These are phyloP conservation scores for Eutrigla gurnardus DNA, from an alignment of 2,797 vertebrate genomes.

Conservation along the genomic window DNA sequence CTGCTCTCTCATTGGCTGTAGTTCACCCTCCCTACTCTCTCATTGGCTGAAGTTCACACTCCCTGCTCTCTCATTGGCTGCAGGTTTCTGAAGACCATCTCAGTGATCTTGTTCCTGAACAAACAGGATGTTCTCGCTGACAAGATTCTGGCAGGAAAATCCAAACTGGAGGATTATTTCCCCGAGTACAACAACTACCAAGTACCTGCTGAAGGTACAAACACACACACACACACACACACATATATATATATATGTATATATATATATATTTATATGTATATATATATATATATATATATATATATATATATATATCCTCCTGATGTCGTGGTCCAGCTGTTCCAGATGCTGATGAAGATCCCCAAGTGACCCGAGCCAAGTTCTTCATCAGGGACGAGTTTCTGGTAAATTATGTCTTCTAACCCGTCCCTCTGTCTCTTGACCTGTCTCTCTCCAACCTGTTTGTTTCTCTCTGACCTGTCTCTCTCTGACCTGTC, in stretches of 20 bases:
- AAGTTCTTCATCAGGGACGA: constrained; percentile 99
- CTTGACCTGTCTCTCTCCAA: neutral
- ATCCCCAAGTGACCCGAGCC: constrained; percentile 94
- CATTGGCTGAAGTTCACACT: neutral
- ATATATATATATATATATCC: neutral
- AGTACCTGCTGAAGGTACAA: constrained; percentile 91
- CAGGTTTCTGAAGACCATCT: constrained; percentile 98
- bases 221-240: neutral
- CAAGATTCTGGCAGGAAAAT: constrained; percentile 97
- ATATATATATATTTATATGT: neutral
- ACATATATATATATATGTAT: neutral
- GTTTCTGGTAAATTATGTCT: constrained; percentile 87
- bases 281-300: neutral
- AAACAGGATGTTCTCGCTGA: constrained; percentile 98
- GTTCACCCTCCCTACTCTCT: constrained; percentile 23
- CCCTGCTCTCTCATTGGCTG: constrained; percentile 43
- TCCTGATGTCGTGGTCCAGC: constrained; percentile 75
- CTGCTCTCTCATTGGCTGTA: constrained; percentile 49
- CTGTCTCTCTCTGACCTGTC: constrained; percentile 2
- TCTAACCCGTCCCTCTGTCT: neutral
- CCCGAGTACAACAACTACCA: constrained; percentile 93
- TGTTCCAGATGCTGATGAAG: constrained; percentile 93
- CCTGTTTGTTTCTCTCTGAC: neutral
- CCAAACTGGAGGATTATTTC: constrained; percentile 99
- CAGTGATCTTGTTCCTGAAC: constrained; percentile 97